Evolutionary conservation across 1,140 invertebrate species (phyloP).

Genomic region (Branchinecta lindahli): DNA sequence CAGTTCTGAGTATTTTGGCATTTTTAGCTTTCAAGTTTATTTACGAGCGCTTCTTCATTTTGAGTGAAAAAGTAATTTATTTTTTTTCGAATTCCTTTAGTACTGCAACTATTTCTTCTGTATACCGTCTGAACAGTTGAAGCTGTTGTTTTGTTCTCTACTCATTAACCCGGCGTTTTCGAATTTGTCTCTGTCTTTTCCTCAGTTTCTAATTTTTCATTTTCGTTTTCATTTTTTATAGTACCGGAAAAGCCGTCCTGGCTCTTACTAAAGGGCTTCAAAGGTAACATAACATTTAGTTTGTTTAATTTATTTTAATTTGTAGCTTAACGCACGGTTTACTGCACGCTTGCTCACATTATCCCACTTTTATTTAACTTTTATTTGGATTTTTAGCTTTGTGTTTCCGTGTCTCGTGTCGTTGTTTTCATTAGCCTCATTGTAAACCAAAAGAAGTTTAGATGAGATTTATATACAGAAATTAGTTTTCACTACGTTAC

Average conservation of each 20-base stretch:
- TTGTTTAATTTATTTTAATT: constrained; percentile 18
- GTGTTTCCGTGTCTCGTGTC: too few relatives aligned
- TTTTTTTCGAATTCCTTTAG: background rate
- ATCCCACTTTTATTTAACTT: background rate
- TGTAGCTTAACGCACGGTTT: constrained; percentile 12
- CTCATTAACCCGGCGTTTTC: background rate
- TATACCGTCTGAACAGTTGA: too few relatives aligned
- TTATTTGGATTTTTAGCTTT: constrained; percentile 13
- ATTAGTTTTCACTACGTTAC: too few relatives aligned
- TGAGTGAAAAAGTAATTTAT: too few relatives aligned
- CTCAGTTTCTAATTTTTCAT: constrained; percentile 20
- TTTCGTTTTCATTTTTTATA: constrained; percentile 33
- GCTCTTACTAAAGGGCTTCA: constrained; percentile 76
- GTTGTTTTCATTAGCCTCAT: too few relatives aligned
- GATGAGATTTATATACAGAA: too few relatives aligned
- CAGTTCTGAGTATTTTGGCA: too few relatives aligned
- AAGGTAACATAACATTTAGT: constrained; percentile 41
- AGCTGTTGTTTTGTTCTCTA: too few relatives aligned
- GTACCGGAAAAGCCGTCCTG: constrained; percentile 61
- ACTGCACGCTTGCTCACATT: constrained; percentile 10
- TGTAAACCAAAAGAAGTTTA: too few relatives aligned
- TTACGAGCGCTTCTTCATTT: too few relatives aligned
- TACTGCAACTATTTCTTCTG: too few relatives aligned
- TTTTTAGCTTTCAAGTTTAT: too few relatives aligned
- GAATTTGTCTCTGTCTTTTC: constrained; percentile 11